Evolutionary conservation across 2,113 vertebrate species (phyloP), one percentile per base, ranked within the genome.

Genomic region (Furnarius figulus): DNA sequence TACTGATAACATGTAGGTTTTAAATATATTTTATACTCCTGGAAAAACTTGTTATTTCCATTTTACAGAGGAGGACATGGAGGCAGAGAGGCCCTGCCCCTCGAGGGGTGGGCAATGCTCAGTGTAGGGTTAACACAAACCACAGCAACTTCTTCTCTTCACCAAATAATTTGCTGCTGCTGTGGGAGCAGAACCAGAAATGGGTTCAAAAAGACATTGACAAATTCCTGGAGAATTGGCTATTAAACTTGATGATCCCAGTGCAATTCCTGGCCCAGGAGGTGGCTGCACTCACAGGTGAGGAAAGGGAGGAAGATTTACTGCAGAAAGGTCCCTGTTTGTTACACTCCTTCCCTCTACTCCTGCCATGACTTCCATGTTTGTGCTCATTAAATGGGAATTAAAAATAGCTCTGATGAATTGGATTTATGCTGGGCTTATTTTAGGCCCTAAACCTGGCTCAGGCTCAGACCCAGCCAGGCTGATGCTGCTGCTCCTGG

Each of bases 101-200:
- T 39, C 70, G 37, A 56, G 70, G 74, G n/a, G n/a, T n/a, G 40
- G 81, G 44, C 88, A 47, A 2, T 1, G 39, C 85, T 59, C 65
- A 31, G 33, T 2, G 33, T 2, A 28, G 49, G 13, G 39, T 61
- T 56, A 39, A 88, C 61, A 44, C 10, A 59, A 89, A 80, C 1
- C 10, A 68, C 16, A 44, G 39, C n/a, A 63, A 22, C 28, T 37
- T 16, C 17, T 81, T 28, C 55, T 12, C 65, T 53, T 68, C 50
- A 20, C 31, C 46, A 31, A 9, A 50, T 46, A 31, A 58, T 31
- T 35, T 62, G 46, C 44, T 87, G 62, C 87, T 52, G 84, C 89
- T 25, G 40, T 79, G 47, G 50, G 35, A 95, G n/a, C 87, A 67
- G 53, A 79, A 71, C 30, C 67, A 91, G 72, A 73, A 79, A 49